Base-by-base conservation (phyloP, 1,140 invertebrate species). In the Brachionus angularis region DNA sequence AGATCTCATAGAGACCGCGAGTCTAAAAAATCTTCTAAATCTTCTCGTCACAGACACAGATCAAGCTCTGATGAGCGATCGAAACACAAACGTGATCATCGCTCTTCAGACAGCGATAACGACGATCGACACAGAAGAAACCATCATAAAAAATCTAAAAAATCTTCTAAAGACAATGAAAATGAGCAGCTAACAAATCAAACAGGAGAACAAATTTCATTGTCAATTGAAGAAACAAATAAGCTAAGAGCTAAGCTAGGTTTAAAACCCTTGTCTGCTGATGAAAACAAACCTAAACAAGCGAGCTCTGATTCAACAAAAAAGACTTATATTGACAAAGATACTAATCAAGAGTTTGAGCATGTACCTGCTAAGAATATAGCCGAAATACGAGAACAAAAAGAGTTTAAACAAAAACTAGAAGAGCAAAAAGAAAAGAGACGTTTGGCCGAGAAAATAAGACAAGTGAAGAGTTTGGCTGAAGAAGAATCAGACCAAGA, bases 311-410 rank as follows among this genome's bases (percentile, higher is more conserved):
- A 34, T 21, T n/a, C n/a, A n/a, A 2, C 2, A 50, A 70, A 70
- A 70, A 70, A 50, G 18, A 36, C 34, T 18, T 70, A 34, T 25
- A 52, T 70, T 18, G 67, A 67, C 42, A 67, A 67, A 14, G 62
- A 67, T 16, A 67, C 62, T 21, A 50, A 70, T 25, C 46, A 70
- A 36, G 33, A 70, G 3, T 70, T 70, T 52, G 50, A 94, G 75
- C 94, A 97, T 79, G 91, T 89, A 78, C 91, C 93, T 14, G 90
- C 93, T 5, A 73, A 79, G 73, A 96, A 94, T 82, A 81, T 91
- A 33, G 83, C 85, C 21, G 85, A 90, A 31, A 88, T 90, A 75
- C 85, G 86, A 39, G 84, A 87, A 74, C 85, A 86, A 0, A 90
- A 96, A 75, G 91, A 92, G 78, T 76, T 98, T 1, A 86, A 88